Conservation (phyloP, 2,888 invertebrate species). For the Acrobasis suavella region DNA sequence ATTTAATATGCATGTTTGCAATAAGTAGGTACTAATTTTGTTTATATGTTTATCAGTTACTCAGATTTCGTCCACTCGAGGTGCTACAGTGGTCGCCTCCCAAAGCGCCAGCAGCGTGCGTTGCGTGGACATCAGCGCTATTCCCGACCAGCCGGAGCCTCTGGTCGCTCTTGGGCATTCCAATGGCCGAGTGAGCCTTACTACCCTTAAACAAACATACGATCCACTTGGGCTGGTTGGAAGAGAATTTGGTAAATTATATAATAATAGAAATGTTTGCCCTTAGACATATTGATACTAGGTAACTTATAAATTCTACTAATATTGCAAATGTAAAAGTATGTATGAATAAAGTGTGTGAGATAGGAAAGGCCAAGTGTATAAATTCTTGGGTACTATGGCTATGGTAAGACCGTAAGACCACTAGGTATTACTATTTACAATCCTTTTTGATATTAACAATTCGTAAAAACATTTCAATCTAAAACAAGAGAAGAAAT, state of each 20-base stretch:
- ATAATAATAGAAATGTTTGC: not conserved
- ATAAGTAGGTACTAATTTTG: not conserved
- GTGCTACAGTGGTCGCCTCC: constrained; percentile 87
- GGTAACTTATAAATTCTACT: no score
- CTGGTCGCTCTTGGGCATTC: constrained; percentile 93
- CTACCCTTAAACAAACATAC: constrained; percentile 87
- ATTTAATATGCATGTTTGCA: no score
- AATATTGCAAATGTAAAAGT: no score
- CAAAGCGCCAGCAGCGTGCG: constrained; percentile 92
- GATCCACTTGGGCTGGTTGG: constrained; percentile 87
- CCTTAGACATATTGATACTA: no score
- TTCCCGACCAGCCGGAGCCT: constrained; percentile 88
- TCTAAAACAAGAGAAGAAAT: no score
- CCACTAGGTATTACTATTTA: no score
- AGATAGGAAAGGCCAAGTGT: no score
- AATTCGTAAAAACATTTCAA: no score
- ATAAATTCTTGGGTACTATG: no score
- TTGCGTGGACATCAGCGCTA: constrained; percentile 92
- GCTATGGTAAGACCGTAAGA: no score
- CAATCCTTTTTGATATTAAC: no score
- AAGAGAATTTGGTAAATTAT: constrained; percentile 87
- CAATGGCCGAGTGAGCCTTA: constrained; percentile 93
- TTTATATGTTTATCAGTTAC: constrained; percentile 72
- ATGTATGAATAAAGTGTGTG: no score
- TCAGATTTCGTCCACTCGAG: constrained; percentile 86